A percentile compares a stretch with the other conserved stretches of the same genome.
Evolutionary conservation across 2,888 invertebrate genomes (phyloP).

Genomic region (Gymnoscelis rufifasciata): DNA sequence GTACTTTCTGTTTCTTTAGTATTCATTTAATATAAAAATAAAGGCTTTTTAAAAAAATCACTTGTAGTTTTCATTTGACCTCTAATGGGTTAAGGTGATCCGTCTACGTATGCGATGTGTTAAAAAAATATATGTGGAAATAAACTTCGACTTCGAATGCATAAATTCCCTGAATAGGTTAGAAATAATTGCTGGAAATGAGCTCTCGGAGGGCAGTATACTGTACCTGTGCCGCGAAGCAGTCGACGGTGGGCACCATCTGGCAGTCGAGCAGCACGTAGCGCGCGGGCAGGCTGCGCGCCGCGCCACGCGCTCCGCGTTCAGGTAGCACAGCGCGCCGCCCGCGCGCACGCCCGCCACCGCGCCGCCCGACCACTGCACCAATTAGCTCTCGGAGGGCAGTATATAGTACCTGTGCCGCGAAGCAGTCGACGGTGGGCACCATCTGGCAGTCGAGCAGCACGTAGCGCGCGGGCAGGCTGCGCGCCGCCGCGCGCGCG

Average conservation of each 20-base stretch:
- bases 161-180: no score
- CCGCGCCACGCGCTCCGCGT: slow-evolving; percentile 81
- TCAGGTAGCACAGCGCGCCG: slow-evolving; percentile 84
- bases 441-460: slow-evolving; percentile 82
- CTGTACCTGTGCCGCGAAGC: slow-evolving; percentile 45
- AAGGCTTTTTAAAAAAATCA: no score
- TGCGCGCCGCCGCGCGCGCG: slow-evolving; percentile 71
- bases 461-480: slow-evolving; percentile 53
- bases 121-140: no score
- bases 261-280: slow-evolving; percentile 80
- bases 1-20: no score
- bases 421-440: slow-evolving; percentile 81
- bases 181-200: no score
- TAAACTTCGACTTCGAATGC: no score
- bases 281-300: slow-evolving; percentile 50
- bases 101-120: no score
- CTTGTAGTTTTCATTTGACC: no score
- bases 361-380: slow-evolving; percentile 39
- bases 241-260: slow-evolving; percentile 83
- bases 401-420: slow-evolving; percentile 31
- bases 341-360: slow-evolving; percentile 71
- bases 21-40: no score
- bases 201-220: no score
- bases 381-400: no score
- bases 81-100: no score